Percentiles rank a stretch among this genome's conserved stretches.
Conservation (phyloP, 2,113 vertebrate genomes). For the Capra hircus region DNA sequence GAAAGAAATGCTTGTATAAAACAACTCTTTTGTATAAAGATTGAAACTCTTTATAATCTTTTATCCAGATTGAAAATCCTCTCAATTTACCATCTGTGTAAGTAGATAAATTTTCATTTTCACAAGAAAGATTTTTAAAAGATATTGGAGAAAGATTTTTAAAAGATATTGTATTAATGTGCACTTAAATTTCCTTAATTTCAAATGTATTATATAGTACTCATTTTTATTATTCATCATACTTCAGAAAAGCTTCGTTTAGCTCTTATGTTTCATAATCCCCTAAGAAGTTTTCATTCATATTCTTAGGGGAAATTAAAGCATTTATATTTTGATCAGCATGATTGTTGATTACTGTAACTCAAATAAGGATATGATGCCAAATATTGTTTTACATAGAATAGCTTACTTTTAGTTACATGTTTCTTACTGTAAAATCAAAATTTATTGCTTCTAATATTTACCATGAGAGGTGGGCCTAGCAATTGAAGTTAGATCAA, state of each 20-base stretch:
- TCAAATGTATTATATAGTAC: background rate
- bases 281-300: background rate
- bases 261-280: background rate
- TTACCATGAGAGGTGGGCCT: background rate
- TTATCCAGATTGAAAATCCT: background rate
- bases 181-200: background rate
- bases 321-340: background rate
- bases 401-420: background rate
- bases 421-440: background rate
- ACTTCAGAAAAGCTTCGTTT: background rate
- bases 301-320: background rate
- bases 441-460: background rate
- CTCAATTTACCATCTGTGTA: background rate
- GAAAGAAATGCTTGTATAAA: background rate
- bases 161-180: background rate
- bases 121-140: background rate
- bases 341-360: background rate
- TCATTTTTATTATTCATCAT: background rate
- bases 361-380: background rate
- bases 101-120: background rate
- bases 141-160: background rate
- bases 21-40: slow-evolving; percentile 4
- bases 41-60: background rate
- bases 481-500: background rate
- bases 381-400: background rate